Base-by-base conservation (phyloP, 1,140 invertebrate genomes). In the Macrobrachium nipponense region DNA sequence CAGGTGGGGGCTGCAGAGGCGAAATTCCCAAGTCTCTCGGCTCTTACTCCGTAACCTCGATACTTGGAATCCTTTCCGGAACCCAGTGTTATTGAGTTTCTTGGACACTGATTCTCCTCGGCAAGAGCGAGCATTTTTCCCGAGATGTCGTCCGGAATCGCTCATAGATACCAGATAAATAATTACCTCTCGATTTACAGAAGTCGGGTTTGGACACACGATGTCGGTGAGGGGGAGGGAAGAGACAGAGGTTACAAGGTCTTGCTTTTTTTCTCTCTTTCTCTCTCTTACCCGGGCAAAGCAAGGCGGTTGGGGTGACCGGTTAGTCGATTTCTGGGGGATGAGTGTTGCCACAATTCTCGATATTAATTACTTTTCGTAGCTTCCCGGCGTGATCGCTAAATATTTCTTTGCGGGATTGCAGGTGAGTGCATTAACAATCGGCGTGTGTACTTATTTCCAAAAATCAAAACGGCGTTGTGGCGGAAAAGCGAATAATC, bases 271-370 rank as follows among this genome's bases (percentile, higher is more conserved):
- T n/a, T 75, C 43, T 80, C 12, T 36, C 43, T 80, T 36, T 51
- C 44, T 80, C 62, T 70, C 62, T 80, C 62, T 80, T 72, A 81
- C 80, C 80, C 66, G 66, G 66, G 66, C 44, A 80, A 72, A 81
- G 66, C 66, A 70, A 81, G 61, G 78, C 61, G 51, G 64, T 20
- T 59, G 80, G 66, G 68, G 51, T 81, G 51, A 44, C 80, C 80
- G 58, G 80, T 81, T 81, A 70, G 80, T 81, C 80, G 64, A 81
- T 81, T 81, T 81, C 80, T 81, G 68, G 68, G 68, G n/a, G 78
- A 18, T 62, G 51, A 51, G 66, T 81, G 80, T 72, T 81, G 80
- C 66, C 80, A 66, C 36, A n/a, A 44, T 58, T 14, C 0, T 18
- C n/a, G 8, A 10, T 23, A 81, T 81, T 81, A 59, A 81, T 80